These are phyloP conservation scores for Caenorhabditis tropicalis DNA, from an alignment of 1,140 invertebrate species.

Conservation along the genomic window DNA sequence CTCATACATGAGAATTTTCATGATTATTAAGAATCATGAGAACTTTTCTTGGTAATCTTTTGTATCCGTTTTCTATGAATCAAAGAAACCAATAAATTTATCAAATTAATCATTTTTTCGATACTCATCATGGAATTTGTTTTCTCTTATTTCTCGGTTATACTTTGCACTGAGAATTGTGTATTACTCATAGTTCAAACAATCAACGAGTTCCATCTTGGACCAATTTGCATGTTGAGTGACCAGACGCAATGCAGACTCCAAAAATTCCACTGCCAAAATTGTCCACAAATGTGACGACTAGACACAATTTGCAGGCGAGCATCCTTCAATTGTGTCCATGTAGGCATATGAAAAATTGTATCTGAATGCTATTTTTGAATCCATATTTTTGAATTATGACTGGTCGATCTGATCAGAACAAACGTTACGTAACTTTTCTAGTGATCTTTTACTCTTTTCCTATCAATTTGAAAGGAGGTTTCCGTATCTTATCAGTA, in stretches of 20 bases:
- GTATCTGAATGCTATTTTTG: neutral
- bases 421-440: neutral
- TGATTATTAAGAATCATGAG: neutral
- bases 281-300: neutral
- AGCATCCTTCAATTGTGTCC: neutral
- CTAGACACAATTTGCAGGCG: constrained; percentile 29
- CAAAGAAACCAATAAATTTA: no score
- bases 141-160: neutral
- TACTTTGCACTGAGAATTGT: neutral
- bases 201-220: neutral
- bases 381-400: neutral
- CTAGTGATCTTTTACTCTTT: neutral
- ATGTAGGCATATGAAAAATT: neutral
- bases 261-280: neutral
- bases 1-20: neutral
- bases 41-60: neutral
- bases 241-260: neutral
- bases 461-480: neutral
- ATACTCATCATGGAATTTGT: neutral
- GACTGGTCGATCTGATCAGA: neutral
- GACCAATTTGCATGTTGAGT: constrained; percentile 27
- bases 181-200: neutral
- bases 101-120: no score
- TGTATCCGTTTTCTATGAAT: no score
- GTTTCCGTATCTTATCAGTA: neutral